Base-by-base conservation (phyloP, 2,888 invertebrate genomes). In the Drosophila formosana region DNA sequence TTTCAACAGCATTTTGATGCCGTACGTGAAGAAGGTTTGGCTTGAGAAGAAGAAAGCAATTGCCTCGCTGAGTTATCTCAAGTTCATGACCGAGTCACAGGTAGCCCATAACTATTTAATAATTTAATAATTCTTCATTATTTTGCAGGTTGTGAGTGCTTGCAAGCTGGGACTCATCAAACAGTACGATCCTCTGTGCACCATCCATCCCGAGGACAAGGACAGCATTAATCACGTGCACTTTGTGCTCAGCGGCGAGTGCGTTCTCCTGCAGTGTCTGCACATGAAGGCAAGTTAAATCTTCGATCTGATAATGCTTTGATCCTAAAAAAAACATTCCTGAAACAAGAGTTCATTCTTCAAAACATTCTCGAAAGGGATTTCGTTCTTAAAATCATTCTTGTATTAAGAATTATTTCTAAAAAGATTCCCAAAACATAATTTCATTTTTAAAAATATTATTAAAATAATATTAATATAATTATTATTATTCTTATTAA, bases 1-100 rank as follows among this genome's bases (percentile, higher is more conserved):
- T 78, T 96, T 96, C 80, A 75, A 82, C 26, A n/a, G 11, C 4
- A 72, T 91, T 30, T 68, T 92, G 9, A 81, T 78, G 18, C 88
- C 89, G 1, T 80, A 80, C 53, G 88, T 91, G 82, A 62, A 82
- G 51, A 85, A 88, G 28, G 87, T 89, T 67, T 91, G 92, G 91
- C 43, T 80, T 50, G 89, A 92, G 51, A 91, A 91, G 37, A 86
- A 84, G 53, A 51, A 34, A 1, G 89, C 91, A 1, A 46, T 92
- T 4, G 65, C 65, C 30, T 62, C 89, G 18, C 81, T 92, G 41
- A 89, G 89, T 37, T 92, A 91, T 68, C 91, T 92, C 30, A 81
- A 83, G n/a, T 83, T 79, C 56, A 89, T 91, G 75, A 87, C 43
- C 5, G 43, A 60, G 0, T 55, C 82, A 3, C 92, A 92, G 89